Evolutionary conservation across 1,140 invertebrate genomes (phyloP), one percentile per base, ranked within the genome.

Genomic region (Arctopsyche grandis): DNA sequence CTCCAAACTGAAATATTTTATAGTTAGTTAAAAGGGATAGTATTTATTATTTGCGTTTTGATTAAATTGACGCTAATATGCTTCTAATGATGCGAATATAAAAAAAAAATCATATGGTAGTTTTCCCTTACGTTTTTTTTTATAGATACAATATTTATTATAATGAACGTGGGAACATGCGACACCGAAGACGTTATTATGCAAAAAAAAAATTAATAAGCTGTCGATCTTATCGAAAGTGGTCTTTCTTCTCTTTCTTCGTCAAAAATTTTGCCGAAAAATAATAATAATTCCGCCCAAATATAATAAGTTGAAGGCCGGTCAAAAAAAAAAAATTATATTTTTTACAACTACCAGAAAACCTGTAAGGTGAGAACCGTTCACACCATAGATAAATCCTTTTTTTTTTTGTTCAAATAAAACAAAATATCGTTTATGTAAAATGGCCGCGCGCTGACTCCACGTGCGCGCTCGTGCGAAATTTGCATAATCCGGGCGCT

Each of bases 291-390:
- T 38, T 66, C 63, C 63, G 14, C 63, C 21, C n/a, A n/a, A n/a
- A n/a, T n/a, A n/a, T 22, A 63, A 63, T 66, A 24, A 74, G 71
- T 74, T 74, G 71, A 74, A 74, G 71, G 71, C 44, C 71, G 71
- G 71, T 56, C 71, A 74, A 14, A 74, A 26, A 56, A 22, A 38
- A 38, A 38, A 38, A 38, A 38, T 4, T 38, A 38, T 38, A 38
- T 38, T 38, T 38, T 38, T 38, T 38, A 4, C 7, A 38, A 10
- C 46, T 43, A 44, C 29, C 14, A 56, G 22, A 74, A 74, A 74
- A 74, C 71, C 71, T 21, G 71, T 74, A 56, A 74, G 71, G 71
- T 74, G 71, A 74, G 71, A 74, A 74, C 19, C 63, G 63, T 66
- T 26, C 21, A 24, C 19, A 22, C 9, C 22, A 12, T 52, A 52